phyloP scores from a whole-genome alignment of 2,797 vertebrate genomes.

The Furcifer pardalis region DNA sequence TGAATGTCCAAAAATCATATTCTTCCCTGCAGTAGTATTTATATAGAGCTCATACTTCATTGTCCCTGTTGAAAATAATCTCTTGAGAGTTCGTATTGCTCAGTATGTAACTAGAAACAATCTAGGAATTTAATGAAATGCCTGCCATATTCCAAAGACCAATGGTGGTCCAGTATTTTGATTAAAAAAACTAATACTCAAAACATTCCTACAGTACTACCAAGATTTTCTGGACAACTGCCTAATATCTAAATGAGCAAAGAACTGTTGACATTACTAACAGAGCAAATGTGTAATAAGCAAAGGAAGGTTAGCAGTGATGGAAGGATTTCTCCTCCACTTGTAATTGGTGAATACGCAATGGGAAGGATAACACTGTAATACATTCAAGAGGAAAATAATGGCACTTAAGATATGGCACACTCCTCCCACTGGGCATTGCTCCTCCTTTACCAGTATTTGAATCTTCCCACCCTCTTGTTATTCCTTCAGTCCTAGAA shows the following conservation, averaged over 20 bases:
- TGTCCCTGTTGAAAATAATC: background rate
- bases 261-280: no score
- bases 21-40: background rate
- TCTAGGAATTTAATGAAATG: constrained; percentile 10
- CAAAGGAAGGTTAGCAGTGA: constrained; percentile 2
- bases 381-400: background rate
- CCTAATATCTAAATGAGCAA: background rate
- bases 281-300: background rate
- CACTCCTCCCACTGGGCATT: constrained; percentile 7
- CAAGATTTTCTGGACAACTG: background rate
- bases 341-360: constrained; percentile 15
- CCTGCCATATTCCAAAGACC: background rate
- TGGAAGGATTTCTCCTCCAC: constrained; percentile 39
- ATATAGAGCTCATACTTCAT: background rate
- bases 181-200: background rate
- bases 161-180: background rate
- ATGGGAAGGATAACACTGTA: background rate
- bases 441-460: constrained; percentile 8
- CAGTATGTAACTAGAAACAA: background rate
- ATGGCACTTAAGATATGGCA: fast-evolving
- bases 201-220: background rate
- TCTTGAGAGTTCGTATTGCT: background rate
- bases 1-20: background rate
- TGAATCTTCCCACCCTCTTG: constrained; percentile 34
- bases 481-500: constrained; percentile 33